Evolutionary conservation across 2,113 vertebrate species (phyloP).

Genomic region (Hiodon tergisus): DNA sequence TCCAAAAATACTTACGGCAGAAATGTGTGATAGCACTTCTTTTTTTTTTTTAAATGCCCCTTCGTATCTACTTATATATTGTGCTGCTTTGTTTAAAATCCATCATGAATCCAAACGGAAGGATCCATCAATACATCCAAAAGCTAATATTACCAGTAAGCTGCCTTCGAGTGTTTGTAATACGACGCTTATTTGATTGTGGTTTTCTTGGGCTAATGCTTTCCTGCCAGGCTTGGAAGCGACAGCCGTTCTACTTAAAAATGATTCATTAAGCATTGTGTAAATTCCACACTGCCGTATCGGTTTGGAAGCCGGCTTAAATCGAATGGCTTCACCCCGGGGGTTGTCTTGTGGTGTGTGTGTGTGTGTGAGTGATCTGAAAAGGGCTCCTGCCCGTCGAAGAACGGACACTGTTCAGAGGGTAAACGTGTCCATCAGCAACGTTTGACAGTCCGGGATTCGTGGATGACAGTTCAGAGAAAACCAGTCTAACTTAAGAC

Average conservation of each 20-base stretch:
- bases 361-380: constrained; percentile 1
- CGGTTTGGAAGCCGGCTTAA: no score
- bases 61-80: not conserved
- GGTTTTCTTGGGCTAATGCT: not conserved
- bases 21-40: not conserved
- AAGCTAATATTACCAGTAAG: not conserved
- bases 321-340: no score
- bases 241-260: not conserved
- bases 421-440: no score
- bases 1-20: not conserved
- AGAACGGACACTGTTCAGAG: no score
- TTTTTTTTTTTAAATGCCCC: constrained; percentile 13
- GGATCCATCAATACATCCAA: not conserved
- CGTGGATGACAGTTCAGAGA: no score
- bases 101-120: not conserved
- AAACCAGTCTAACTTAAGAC: no score
- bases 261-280: no score
- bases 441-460: no score
- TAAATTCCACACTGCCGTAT: no score
- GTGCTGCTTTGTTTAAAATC: not conserved
- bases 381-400: no score
- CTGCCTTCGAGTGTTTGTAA: not conserved
- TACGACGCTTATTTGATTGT: not conserved
- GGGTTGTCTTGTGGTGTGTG: not conserved
- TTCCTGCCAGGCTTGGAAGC: constrained; percentile 1